These are phyloP conservation scores for Oreochromis aureus DNA, from an alignment of 2,113 vertebrate species.

Conservation along the genomic window DNA sequence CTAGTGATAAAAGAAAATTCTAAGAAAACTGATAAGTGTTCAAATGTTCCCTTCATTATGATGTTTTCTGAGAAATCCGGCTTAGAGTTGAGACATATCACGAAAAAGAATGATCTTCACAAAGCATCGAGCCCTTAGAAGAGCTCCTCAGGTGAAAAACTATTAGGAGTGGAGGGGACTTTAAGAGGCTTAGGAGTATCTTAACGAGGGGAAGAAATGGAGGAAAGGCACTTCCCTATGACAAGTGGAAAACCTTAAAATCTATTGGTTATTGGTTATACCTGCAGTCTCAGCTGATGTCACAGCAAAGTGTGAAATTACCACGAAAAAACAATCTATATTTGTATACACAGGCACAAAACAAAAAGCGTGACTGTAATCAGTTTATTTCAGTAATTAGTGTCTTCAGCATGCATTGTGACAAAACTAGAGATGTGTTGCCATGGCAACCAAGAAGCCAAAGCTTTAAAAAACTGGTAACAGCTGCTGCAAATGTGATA, in stretches of 20 bases:
- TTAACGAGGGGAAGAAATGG: neutral
- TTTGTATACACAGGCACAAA: neutral
- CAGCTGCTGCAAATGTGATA: neutral
- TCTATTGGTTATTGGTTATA: neutral
- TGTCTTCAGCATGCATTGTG: neutral
- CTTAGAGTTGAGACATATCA: neutral
- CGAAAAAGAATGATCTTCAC: neutral
- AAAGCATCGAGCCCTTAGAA: neutral
- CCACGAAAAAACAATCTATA: accelerated
- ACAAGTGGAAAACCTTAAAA: neutral
- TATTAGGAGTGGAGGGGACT: neutral
- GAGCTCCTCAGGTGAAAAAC: neutral
- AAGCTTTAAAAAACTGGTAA: accelerated
- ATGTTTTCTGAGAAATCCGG: neutral
- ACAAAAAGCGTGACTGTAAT: accelerated
- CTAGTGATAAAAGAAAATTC: neutral
- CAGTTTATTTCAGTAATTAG: neutral
- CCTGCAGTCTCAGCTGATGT: neutral
- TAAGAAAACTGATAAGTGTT: neutral
- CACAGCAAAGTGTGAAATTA: neutral
- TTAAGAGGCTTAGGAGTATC: neutral
- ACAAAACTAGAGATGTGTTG: neutral
- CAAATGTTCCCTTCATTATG: neutral
- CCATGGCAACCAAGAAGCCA: neutral
- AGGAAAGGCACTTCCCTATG: neutral